Percentiles rank a stretch among this genome's conserved stretches.
These are phyloP conservation scores for Gymnothorax javanicus DNA, from an alignment of 2,797 vertebrate genomes.

Conservation along the genomic window DNA sequence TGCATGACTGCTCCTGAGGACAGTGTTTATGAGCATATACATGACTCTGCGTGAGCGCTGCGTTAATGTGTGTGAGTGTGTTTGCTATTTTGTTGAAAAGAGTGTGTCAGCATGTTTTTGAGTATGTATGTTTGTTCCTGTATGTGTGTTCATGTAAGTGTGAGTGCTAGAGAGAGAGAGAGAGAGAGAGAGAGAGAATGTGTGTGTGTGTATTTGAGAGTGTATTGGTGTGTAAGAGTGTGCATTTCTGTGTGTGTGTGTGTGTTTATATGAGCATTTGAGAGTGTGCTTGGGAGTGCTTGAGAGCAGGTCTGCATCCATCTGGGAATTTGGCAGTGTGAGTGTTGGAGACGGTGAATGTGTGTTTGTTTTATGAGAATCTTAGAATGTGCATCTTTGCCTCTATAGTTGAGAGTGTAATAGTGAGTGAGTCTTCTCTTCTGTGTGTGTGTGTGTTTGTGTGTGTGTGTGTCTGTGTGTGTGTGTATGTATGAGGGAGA, in stretches of 20 bases:
- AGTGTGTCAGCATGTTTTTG: neutral
- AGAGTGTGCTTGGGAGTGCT: too few species aligned
- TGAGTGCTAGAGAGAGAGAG: neutral
- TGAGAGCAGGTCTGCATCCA: neutral
- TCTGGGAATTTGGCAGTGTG: neutral
- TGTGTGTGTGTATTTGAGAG: neutral
- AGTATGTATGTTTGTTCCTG: neutral
- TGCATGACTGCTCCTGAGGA: too few species aligned
- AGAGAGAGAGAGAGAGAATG: neutral
- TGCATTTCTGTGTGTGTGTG: neutral
- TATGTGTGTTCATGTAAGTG: neutral
- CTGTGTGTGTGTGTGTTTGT: neutral
- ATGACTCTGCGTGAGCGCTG: too few species aligned
- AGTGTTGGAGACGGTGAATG: neutral
- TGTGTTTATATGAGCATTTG: neutral
- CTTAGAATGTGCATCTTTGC: too few species aligned
- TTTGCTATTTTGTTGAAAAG: too few species aligned
- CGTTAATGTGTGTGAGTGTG: constrained; percentile 34
- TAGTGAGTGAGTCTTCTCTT: too few species aligned
- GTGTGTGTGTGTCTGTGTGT: constrained; percentile 30
- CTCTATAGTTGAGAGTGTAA: neutral
- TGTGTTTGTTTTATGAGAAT: neutral
- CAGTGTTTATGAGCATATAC: too few species aligned
- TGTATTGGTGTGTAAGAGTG: neutral
- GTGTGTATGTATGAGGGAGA: neutral